Evolutionary conservation across 2,888 invertebrate species (phyloP).

Genomic region (Adelphocoris suturalis): DNA sequence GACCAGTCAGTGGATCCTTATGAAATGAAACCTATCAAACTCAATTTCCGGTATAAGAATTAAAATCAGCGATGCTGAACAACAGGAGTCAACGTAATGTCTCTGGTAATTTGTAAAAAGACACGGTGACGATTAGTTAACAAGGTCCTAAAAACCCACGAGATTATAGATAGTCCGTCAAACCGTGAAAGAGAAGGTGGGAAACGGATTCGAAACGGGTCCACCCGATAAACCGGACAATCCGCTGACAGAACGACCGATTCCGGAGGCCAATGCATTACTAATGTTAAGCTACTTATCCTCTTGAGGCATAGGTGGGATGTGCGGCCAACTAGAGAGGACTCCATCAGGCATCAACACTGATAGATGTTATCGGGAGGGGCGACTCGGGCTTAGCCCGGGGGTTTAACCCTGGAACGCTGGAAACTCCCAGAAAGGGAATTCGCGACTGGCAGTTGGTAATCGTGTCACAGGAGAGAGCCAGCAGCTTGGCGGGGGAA

Average conservation of each 20-base stretch:
- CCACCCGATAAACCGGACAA: conserved; percentile 41
- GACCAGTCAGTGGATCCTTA: too few relatives aligned
- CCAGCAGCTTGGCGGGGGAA: not conserved
- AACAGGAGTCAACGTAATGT: too few relatives aligned
- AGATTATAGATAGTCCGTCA: not conserved
- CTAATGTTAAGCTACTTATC: conserved; percentile 66
- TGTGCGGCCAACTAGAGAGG: not conserved
- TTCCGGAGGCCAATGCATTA: conserved; percentile 62
- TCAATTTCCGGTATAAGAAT: too few relatives aligned
- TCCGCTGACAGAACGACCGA: conserved; percentile 39
- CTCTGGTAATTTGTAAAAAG: not conserved
- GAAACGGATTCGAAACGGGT: not conserved
- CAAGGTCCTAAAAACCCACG: not conserved
- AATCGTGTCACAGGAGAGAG: conserved; percentile 13
- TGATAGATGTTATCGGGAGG: conserved; percentile 50
- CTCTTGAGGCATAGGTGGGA: not conserved
- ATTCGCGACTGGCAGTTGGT: not conserved
- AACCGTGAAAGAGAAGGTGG: not conserved
- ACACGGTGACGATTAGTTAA: not conserved
- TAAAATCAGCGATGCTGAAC: too few relatives aligned
- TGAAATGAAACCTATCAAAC: too few relatives aligned
- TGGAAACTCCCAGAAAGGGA: conserved; percentile 41
- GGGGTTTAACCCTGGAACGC: not conserved
- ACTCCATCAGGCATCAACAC: conserved; percentile 40
- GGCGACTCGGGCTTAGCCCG: not conserved